A percentile compares a stretch with the other conserved stretches of the same genome.
Conservation (phyloP, 2,888 invertebrate genomes). For the Agriopis aurantiaria region DNA sequence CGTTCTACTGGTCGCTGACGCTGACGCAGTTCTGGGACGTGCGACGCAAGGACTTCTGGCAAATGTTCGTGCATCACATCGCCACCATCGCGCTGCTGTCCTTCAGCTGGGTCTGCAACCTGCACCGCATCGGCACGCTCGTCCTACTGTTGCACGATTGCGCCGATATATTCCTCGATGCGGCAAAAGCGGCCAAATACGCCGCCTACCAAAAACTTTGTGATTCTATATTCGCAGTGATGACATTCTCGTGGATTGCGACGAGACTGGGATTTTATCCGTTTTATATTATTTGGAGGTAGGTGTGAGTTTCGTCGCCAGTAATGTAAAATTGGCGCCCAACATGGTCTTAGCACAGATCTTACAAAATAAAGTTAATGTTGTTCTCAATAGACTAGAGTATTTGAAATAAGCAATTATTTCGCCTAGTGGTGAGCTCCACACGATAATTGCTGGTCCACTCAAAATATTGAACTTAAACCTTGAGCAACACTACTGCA, state of each 20-base stretch:
- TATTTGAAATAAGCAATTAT: too few relatives aligned
- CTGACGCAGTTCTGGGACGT: conserved; percentile 98
- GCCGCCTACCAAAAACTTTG: conserved; percentile 95
- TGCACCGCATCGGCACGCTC: conserved; percentile 96
- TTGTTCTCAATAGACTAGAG: too few relatives aligned
- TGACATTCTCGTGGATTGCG: conserved; percentile 96
- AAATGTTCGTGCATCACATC: conserved; percentile 99
- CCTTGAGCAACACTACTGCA: too few relatives aligned
- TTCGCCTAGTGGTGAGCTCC: too few relatives aligned
- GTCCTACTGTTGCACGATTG: conserved; percentile 95
- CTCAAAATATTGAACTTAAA: too few relatives aligned
- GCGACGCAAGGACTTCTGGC: conserved; percentile 97
- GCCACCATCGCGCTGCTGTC: conserved; percentile 96
- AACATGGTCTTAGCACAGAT: conserved; percentile 14
- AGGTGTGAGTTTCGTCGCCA: conserved; percentile 49
- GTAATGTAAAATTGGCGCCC: conserved; percentile 24
- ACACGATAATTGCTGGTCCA: too few relatives aligned
- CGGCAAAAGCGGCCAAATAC: conserved; percentile 97
- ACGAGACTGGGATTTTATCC: conserved; percentile 97
- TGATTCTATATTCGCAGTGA: conserved; percentile 94
- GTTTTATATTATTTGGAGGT: conserved; percentile 94
- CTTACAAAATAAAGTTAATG: too few relatives aligned
- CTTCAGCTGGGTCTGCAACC: conserved; percentile 98
- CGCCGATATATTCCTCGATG: conserved; percentile 96
- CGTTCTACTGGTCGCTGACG: conserved; percentile 98